Base-by-base conservation (phyloP, 2,797 vertebrate genomes). In the Oophaga sylvatica region DNA sequence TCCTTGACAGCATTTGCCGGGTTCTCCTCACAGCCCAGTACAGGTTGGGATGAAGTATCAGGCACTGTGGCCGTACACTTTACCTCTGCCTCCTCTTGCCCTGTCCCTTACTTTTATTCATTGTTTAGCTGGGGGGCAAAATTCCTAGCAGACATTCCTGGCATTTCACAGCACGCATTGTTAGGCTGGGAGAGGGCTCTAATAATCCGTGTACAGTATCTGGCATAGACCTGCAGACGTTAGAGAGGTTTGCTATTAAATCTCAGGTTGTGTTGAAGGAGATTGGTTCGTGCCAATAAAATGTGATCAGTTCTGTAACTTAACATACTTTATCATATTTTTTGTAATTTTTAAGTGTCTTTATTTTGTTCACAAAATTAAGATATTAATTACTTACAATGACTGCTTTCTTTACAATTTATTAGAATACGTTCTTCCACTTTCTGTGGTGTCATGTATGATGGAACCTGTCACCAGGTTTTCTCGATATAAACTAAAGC, bases 1-100 rank as follows among this genome's bases (percentile, higher is more conserved):
- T 96, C 95, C 94, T 94, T 95, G 93, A 90, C 90, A 91, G 86
- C 95, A 94, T 95, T 96, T 96, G 95, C 95, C 94, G 90, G 93
- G 95, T 96, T 95, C 92, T 92, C 87, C 90, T 65, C 81, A 22
- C 26, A 63, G 15, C 53, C 20, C 62, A 57, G 16, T 19, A 76
- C 22, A 12, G 45, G 45, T 70, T 77, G 73, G n/a, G 41, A 56
- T 53, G 71, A 26, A 76, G 60, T 26, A 20, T 17, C 59, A 45
- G 79, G 35, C 57, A 63, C 63, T 26, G 17, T 20, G 16, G 57
- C 35, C 31, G 53, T 77, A 63, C 56, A 62, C 53, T 70, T 56
- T 80, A 62, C 26, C 11, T 31, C 63, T 81, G 26, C 19, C 41
- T 85, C 15, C 16, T 78, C 60, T 65, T 63, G 60, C 60, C 41